A percentile compares a stretch with the other conserved stretches of the same genome.
These are phyloP conservation scores for Cherax destructor DNA, from an alignment of 1,140 invertebrate genomes.

Conservation along the genomic window DNA sequence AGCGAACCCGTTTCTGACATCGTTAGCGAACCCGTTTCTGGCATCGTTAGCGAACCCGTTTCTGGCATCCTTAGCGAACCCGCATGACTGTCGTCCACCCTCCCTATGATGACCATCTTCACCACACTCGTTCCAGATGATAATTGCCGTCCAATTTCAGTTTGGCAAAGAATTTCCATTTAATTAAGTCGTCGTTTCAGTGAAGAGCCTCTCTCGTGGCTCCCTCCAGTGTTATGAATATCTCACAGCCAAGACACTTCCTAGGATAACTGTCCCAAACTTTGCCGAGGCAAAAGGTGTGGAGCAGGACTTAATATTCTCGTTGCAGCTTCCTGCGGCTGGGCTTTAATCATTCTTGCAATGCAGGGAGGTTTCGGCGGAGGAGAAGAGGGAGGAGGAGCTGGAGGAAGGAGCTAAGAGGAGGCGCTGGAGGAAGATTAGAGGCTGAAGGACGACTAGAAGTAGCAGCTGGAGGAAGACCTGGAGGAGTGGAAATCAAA, in stretches of 20 bases:
- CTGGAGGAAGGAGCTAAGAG: neutral
- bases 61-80: too few species aligned
- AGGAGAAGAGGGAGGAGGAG: neutral
- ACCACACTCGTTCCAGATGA: neutral
- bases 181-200: neutral
- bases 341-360: neutral
- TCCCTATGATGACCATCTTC: neutral
- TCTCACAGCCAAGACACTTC: neutral
- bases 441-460: neutral
- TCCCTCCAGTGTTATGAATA: neutral
- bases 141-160: neutral
- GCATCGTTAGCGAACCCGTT: too few species aligned
- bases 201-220: neutral
- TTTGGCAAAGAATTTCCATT: conserved; percentile 12
- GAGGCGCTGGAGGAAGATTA: neutral
- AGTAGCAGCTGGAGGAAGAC: too few species aligned
- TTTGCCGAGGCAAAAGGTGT: neutral
- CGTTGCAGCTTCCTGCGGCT: neutral
- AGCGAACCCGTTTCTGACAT: too few species aligned
- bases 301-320: neutral
- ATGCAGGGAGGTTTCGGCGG: neutral
- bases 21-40: too few species aligned
- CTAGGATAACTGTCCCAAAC: neutral
- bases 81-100: neutral
- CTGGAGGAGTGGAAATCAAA: too few species aligned